These are phyloP conservation scores for Oceanodroma leucorhoa DNA, from an alignment of 2,797 vertebrate genomes.

Conservation along the genomic window DNA sequence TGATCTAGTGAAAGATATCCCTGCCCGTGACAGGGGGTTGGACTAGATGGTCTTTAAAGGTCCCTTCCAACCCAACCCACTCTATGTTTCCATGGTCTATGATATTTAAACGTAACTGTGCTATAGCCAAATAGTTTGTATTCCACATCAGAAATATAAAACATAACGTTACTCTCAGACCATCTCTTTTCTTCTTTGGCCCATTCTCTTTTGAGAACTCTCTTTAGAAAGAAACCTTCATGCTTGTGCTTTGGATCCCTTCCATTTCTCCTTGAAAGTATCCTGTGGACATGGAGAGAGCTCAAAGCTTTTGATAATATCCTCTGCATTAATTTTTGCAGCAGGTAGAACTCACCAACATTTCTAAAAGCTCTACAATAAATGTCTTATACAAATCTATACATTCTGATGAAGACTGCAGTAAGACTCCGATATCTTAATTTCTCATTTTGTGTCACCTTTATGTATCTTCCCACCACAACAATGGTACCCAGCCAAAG, in stretches of 20 bases:
- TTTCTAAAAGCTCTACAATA: background rate
- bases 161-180: background rate
- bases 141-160: background rate
- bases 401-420: background rate
- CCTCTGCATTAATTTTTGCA: background rate
- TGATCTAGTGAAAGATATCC: background rate
- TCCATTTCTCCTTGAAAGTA: background rate
- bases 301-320: background rate
- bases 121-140: background rate
- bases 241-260: background rate
- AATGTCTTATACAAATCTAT: background rate
- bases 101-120: background rate
- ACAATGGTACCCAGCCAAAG: background rate
- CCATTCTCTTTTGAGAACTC: background rate
- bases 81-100: background rate
- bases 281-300: background rate
- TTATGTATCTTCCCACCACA: background rate
- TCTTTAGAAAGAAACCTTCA: background rate
- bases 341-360: background rate
- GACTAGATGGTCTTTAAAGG: background rate
- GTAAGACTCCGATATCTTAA: background rate
- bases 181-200: background rate
- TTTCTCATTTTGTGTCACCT: background rate
- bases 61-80: background rate
- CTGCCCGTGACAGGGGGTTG: accelerated